Percentiles rank a stretch among this genome's conserved stretches.
These are phyloP conservation scores for Crypturellus tataupa DNA, from an alignment of 2,797 vertebrate species.

Conservation along the genomic window DNA sequence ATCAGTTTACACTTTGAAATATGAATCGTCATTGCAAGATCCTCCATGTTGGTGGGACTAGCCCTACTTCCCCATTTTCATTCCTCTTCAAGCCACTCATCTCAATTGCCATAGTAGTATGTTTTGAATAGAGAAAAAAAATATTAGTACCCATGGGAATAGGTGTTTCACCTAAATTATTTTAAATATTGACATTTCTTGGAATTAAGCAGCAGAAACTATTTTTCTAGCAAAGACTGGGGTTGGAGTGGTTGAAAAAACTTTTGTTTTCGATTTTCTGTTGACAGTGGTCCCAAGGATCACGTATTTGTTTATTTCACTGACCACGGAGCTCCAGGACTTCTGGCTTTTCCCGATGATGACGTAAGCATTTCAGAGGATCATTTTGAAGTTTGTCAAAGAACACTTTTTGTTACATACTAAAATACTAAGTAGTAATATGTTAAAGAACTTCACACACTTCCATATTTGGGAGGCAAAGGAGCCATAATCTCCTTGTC, in stretches of 20 bases:
- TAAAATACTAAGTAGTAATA: neutral
- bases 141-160: neutral
- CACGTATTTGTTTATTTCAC: slow-evolving; percentile 97
- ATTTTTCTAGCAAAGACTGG: neutral
- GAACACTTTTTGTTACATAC: neutral
- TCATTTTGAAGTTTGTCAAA: neutral
- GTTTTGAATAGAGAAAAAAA: neutral
- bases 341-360: slow-evolving; percentile 91
- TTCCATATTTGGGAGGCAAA: neutral
- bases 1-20: neutral
- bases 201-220: neutral
- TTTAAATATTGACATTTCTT: neutral
- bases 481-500: neutral
- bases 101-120: neutral
- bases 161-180: neutral
- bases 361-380: slow-evolving; percentile 84
- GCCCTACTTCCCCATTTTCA: neutral
- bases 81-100: neutral
- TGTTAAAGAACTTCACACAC: neutral
- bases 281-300: slow-evolving; percentile 91
- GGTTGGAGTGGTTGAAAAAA: neutral
- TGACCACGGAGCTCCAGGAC: slow-evolving; percentile 92
- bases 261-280: slow-evolving; percentile 10
- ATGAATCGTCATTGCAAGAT: rapidly evolving
- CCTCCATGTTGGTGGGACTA: neutral